Base-by-base conservation (phyloP, 2,888 invertebrate genomes). In the Spodoptera picta region DNA sequence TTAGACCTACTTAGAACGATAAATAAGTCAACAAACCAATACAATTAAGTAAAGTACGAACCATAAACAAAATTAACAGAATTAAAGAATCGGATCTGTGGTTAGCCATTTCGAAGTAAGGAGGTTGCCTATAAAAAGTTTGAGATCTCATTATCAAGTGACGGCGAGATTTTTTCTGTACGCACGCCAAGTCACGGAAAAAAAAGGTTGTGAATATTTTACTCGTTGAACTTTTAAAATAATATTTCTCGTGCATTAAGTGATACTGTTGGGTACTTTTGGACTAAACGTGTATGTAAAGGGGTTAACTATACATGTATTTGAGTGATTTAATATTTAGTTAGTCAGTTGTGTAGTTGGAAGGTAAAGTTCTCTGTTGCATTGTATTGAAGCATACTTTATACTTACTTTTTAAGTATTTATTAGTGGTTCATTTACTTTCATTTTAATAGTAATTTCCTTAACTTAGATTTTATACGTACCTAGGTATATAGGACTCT, bases 41-140 rank as follows among this genome's bases (percentile, higher is more conserved):
- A 65, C 50, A 72, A 66, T 60, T 60, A 47, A 53, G 41, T 7
- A 36, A 36, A 36, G 36, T 6, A 36, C 2, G 36, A 6, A 27
- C 36, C 36, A 36, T 36, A 67, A 68, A 71, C 56, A 63, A 71
- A 79, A 65, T 68, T 67, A 61, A 68, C 63, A 59, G 70, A 77
- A 72, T 72, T 66, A 66, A 73, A 75, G 64, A 71, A 69, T 71
- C 63, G 73, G 67, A 73, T 82, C 71, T 68, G 67, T 61, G 69
- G 81, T 77, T 78, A 78, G 77, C 76, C 81, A 71, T 83, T 83
- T 75, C 64, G 57, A 69, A 81, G 79, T 78, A 79, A 81, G 83
- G 81, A 79, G 81, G 82, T 77, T 60, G 77, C 69, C 75, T 73
- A 82, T 84, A 83, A 84, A 83, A 84, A 84, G 73, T 83, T 79